phyloP scores from a whole-genome alignment of 2,113 vertebrate genomes.

The Centropristis striata region DNA sequence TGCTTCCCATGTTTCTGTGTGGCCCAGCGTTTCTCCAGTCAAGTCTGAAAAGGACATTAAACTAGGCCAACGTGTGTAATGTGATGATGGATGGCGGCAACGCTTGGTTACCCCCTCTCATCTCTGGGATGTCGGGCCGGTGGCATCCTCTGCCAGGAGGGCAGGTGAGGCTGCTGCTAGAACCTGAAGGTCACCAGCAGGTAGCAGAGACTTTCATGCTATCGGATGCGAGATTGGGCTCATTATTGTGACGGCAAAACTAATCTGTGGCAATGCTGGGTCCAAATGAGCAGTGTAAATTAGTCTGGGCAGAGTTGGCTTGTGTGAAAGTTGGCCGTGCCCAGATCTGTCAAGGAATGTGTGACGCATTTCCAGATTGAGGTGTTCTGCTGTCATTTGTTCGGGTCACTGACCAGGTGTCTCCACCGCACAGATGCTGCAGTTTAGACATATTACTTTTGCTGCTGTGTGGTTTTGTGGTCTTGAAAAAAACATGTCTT shows the following conservation, averaged over 20 bases:
- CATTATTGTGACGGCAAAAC: slow-evolving; percentile 62
- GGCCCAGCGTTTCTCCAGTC: slow-evolving; percentile 68
- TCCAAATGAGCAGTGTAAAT: slow-evolving; percentile 62
- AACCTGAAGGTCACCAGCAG: slow-evolving; percentile 67
- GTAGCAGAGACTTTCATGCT: slow-evolving; percentile 29
- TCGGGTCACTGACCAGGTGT: neutral
- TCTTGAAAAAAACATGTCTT: slow-evolving; percentile 8
- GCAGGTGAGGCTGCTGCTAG: slow-evolving; percentile 58
- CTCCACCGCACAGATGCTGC: neutral
- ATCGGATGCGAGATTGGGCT: slow-evolving; percentile 38
- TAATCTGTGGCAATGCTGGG: slow-evolving; percentile 40
- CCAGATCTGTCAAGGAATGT: slow-evolving; percentile 28
- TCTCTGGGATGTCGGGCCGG: slow-evolving; percentile 48
- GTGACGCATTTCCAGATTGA: slow-evolving; percentile 31
- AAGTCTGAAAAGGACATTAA: slow-evolving; percentile 79
- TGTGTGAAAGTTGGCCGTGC: slow-evolving; percentile 36
- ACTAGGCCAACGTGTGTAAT: slow-evolving; percentile 74
- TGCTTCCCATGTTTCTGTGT: slow-evolving; percentile 71
- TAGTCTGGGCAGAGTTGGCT: slow-evolving; percentile 14
- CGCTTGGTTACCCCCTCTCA: slow-evolving; percentile 72
- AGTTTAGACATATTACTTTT: neutral
- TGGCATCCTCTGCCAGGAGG: slow-evolving; percentile 58
- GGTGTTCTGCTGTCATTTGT: neutral
- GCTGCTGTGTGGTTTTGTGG: neutral
- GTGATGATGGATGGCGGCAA: slow-evolving; percentile 78